Evolutionary conservation across 2,888 invertebrate species (phyloP), one percentile per base, ranked within the genome.

Genomic region (Erebia ligea): DNA sequence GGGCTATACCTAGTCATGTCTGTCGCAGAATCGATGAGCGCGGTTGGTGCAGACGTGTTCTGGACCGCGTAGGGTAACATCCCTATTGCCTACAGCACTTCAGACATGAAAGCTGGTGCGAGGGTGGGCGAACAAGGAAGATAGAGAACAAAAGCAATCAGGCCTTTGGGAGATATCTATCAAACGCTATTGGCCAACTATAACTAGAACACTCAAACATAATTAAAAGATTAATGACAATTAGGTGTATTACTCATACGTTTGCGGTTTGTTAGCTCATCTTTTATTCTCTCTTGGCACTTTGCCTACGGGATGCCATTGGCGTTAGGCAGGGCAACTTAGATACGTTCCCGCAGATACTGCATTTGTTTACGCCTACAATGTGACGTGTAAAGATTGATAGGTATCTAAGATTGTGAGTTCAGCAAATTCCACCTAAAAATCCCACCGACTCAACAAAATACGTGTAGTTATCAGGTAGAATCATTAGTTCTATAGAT

Each of bases 321-420:
- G 72, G 74, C 61, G 72, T 71, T 70, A 64, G 63, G 66, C 48
- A 70, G 73, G 56, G 45, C 45, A 61, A 58, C 68, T 71, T 58
- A 73, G 48, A 72, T 72, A 70, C 73, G 70, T 67, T 72, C 72
- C 74, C 74, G 71, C 50, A 71, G 67, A 68, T 62, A 65, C 68
- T 70, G 71, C 62, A 67, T 70, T 74, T 72, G 72, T 74, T 68
- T 68, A 73, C 75, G 73, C 75, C 75, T 72, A 74, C 73, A 50
- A 61, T 50, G 63, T 68, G 73, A 68, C 61, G 66, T 56, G 66
- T 42, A n/a, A 68, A 69, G 72, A 72, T 72, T 67, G 69, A 65
- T n/a, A n/a, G n/a, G n/a, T n/a, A 57, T 72, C 69, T 69, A 56
- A 72, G 68, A 72, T 52, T 73, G 66, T 62, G 64, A 59, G 58